phyloP scores from a whole-genome alignment of 2,888 invertebrate genomes.

The Acronicta leporina region DNA sequence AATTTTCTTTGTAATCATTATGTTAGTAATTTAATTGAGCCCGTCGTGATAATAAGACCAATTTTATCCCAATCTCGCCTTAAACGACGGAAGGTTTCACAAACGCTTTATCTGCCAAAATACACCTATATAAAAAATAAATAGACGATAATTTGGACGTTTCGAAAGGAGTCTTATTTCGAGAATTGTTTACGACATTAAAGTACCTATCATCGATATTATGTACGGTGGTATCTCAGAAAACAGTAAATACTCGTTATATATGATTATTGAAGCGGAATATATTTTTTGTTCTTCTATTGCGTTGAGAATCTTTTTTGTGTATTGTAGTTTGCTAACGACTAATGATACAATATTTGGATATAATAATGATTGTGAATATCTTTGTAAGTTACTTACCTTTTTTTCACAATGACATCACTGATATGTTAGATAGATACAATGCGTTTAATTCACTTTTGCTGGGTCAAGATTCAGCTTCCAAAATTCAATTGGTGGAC shows the following conservation, averaged over 20 bases:
- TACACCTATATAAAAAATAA: conserved; percentile 40
- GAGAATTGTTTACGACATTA: conserved; percentile 36
- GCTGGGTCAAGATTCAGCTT: too few relatives aligned
- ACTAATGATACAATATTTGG: conserved; percentile 48
- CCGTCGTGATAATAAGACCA: conserved; percentile 50
- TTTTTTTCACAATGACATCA: too few relatives aligned
- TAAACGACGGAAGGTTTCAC: conserved; percentile 40
- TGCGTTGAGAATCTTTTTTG: conserved; percentile 40
- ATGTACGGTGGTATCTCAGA: conserved; percentile 41
- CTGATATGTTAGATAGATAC: too few relatives aligned
- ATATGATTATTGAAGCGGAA: conserved; percentile 62
- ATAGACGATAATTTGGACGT: conserved; percentile 46
- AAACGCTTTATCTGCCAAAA: conserved; percentile 39
- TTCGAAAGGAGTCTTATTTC: conserved; percentile 36
- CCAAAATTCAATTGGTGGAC: too few relatives aligned
- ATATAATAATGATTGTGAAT: conserved; percentile 22
- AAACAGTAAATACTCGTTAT: conserved; percentile 62
- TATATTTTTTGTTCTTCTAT: conserved; percentile 51
- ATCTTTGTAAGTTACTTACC: conserved; percentile 23
- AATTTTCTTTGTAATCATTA: conserved; percentile 52
- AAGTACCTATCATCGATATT: conserved; percentile 38
- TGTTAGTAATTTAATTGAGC: conserved; percentile 45
- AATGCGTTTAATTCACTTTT: too few relatives aligned
- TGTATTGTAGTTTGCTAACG: conserved; percentile 40
- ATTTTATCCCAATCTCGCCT: conserved; percentile 46